Percentiles rank a stretch among this genome's conserved stretches.
Evolutionary conservation across 1,140 invertebrate genomes (phyloP).

Genomic region (Drosophila mauritiana): DNA sequence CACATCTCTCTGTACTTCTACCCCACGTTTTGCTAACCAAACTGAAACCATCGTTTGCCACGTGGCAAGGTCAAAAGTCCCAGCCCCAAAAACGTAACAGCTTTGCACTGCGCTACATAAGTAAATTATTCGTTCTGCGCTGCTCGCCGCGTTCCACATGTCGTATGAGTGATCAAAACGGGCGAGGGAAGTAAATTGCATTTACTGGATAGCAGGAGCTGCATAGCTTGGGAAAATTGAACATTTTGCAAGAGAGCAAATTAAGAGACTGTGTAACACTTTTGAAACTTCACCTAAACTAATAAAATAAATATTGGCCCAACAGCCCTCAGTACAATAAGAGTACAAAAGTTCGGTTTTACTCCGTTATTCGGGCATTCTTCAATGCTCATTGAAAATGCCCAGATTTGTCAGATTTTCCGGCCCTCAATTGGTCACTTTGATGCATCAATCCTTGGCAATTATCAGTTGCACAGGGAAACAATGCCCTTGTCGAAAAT

Average conservation of each 20-base stretch:
- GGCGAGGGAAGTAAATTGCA: conserved; percentile 32
- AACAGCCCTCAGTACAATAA: neutral
- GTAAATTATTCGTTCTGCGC: conserved; percentile 55
- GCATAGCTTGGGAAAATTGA: conserved; percentile 19
- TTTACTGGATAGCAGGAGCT: conserved; percentile 25
- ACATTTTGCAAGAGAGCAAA: neutral
- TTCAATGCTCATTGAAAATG: neutral
- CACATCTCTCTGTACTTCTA: neutral
- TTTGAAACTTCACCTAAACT: neutral
- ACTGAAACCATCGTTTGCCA: conserved; percentile 17
- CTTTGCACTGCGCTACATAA: conserved; percentile 47
- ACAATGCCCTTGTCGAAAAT: neutral
- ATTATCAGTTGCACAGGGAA: neutral
- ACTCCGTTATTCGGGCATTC: too few relatives aligned
- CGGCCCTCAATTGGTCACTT: neutral
- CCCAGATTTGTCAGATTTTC: neutral
- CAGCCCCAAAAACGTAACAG: conserved; percentile 19
- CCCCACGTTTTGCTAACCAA: conserved; percentile 10
- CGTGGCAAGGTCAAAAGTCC: conserved; percentile 36
- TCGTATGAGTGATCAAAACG: conserved; percentile 55
- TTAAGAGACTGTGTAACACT: neutral
- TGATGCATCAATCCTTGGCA: neutral
- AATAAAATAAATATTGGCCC: neutral
- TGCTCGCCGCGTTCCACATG: conserved; percentile 35
- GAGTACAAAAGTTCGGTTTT: too few relatives aligned